These are phyloP conservation scores for Melanotaenia parkinsoni DNA, from an alignment of 2,797 vertebrate genomes.

Conservation along the genomic window DNA sequence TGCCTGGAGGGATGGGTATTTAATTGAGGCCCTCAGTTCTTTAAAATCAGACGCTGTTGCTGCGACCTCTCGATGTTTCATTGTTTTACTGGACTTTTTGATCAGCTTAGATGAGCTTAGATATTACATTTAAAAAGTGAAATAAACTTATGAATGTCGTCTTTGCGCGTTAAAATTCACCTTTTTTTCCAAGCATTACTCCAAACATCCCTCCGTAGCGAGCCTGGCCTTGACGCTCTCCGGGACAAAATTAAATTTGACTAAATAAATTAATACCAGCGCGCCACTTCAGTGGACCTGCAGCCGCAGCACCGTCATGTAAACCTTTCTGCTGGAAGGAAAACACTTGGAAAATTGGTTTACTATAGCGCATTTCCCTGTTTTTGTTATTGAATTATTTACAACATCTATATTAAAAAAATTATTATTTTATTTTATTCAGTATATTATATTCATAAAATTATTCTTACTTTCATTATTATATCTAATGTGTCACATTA, in stretches of 20 bases:
- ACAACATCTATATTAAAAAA: too few relatives aligned
- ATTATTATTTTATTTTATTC: too few relatives aligned
- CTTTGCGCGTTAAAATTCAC: conserved; percentile 56
- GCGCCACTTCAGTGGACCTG: conserved; percentile 30
- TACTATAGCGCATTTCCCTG: too few relatives aligned
- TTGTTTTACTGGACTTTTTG: conserved; percentile 3
- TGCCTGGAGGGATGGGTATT: conserved; percentile 60
- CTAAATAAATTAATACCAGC: conserved; percentile 76
- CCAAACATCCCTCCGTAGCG: conserved; percentile 58
- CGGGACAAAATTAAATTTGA: conserved; percentile 75
- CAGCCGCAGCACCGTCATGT: conserved; percentile 42
- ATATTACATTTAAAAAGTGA: neutral
- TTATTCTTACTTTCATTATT: too few relatives aligned
- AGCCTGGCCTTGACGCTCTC: conserved; percentile 47
- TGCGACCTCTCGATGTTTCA: neutral
- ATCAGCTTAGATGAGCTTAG: neutral
- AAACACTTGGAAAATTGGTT: conserved; percentile 15
- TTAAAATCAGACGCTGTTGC: conserved; percentile 17
- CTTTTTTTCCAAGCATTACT: conserved; percentile 60
- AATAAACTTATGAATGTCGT: conserved; percentile 62
- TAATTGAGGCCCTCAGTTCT: conserved; percentile 37
- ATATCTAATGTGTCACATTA: too few relatives aligned
- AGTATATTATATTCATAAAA: too few relatives aligned
- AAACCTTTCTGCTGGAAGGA: conserved; percentile 14
- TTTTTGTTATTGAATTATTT: too few relatives aligned